A percentile compares a stretch with the other conserved stretches of the same genome.
phyloP scores from a whole-genome alignment of 2,888 invertebrate genomes.

The Drosophila siamana region DNA sequence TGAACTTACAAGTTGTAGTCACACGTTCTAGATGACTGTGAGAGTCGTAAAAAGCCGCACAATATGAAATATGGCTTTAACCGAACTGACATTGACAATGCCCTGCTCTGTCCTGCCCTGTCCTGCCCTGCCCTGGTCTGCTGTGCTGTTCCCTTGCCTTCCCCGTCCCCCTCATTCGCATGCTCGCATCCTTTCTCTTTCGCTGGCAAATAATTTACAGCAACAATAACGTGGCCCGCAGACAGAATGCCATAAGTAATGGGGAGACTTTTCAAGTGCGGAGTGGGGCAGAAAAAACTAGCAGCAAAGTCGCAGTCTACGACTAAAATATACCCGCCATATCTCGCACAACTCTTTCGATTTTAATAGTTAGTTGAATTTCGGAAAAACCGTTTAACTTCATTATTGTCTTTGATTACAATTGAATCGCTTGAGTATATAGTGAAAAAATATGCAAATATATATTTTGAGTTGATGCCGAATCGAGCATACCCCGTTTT shows the following conservation, averaged over 20 bases:
- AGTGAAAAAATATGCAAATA: too few species aligned
- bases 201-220: conserved; percentile 46
- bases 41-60: conserved; percentile 23
- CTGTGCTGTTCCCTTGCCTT: not conserved
- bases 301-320: not conserved
- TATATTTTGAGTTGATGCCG: too few species aligned
- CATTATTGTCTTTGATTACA: too few species aligned
- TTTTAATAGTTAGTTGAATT: too few species aligned
- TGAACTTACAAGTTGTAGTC: conserved; percentile 49
- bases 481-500: not conserved
- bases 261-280: too few species aligned
- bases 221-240: conserved; percentile 52
- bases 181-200: conserved; percentile 1
- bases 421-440: too few species aligned
- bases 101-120: not conserved
- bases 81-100: conserved; percentile 58
- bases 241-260: conserved; percentile 46
- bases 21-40: not conserved
- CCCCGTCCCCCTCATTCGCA: conserved; percentile 7
- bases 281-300: conserved; percentile 45
- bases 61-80: conserved; percentile 62
- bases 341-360: too few species aligned
- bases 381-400: too few species aligned
- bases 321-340: not conserved
- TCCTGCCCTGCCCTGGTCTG: not conserved